phyloP scores from a whole-genome alignment of 2,113 vertebrate genomes.

The Gnathonemus longibarbis region DNA sequence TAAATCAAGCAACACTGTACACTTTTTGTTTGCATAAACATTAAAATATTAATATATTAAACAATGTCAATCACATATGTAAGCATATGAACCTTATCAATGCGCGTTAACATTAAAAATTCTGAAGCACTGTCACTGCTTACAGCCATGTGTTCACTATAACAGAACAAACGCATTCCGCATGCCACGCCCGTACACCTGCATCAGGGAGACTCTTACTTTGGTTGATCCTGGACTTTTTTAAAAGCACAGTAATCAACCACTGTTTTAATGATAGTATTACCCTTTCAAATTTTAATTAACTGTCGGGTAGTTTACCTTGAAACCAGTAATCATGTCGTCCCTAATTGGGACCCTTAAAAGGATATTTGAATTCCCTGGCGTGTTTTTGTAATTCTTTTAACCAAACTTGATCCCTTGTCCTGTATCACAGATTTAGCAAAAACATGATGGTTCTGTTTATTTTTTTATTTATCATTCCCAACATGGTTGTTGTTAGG shows the following conservation, averaged over 20 bases:
- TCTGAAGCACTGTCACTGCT: neutral
- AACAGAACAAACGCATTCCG: neutral
- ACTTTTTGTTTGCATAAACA: neutral
- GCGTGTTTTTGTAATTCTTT: neutral
- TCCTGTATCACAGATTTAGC: neutral
- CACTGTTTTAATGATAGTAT: neutral
- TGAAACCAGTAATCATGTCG: neutral
- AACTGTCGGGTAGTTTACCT: too few relatives aligned
- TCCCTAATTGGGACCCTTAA: neutral
- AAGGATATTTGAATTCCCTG: neutral
- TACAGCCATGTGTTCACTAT: neutral
- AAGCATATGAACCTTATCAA: neutral
- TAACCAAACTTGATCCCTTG: neutral
- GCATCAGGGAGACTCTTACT: neutral
- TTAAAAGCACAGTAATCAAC: neutral
- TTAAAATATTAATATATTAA: too few relatives aligned
- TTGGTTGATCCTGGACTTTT: neutral
- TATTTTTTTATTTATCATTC: neutral
- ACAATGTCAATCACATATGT: neutral
- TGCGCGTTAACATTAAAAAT: neutral
- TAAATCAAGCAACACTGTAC: neutral
- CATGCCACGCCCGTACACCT: too few relatives aligned
- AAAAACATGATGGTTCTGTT: neutral
- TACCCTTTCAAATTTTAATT: too few relatives aligned
- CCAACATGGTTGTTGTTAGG: neutral